These are phyloP conservation scores for Aulostomus chinensis DNA, from an alignment of 2,797 vertebrate species.

Conservation along the genomic window DNA sequence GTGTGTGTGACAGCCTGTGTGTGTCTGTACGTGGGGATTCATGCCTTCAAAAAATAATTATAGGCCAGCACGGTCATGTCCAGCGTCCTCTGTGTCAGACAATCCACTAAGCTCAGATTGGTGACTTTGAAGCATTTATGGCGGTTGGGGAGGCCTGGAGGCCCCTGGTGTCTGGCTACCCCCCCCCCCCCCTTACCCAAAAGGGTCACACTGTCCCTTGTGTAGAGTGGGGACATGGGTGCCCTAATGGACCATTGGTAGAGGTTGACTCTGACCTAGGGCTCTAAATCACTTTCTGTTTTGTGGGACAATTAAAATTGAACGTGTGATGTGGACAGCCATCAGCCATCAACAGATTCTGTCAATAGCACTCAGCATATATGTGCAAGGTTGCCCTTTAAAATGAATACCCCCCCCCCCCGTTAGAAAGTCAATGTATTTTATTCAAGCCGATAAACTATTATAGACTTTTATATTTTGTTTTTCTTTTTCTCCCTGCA, in stretches of 20 bases:
- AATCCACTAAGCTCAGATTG: slow-evolving; percentile 46
- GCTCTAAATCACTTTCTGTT: slow-evolving; percentile 74
- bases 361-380: slow-evolving; percentile 55
- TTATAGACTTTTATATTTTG: too few species aligned
- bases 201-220: slow-evolving; percentile 58
- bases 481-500: too few species aligned
- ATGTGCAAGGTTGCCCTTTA: slow-evolving; percentile 27
- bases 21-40: slow-evolving; percentile 5
- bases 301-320: slow-evolving; percentile 69
- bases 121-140: slow-evolving; percentile 55
- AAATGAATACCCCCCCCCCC: slow-evolving; percentile 31
- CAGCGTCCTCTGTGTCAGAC: slow-evolving; percentile 35
- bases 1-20: slow-evolving; percentile 3
- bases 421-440: slow-evolving; percentile 28
- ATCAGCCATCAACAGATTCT: slow-evolving; percentile 50
- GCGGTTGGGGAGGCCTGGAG: slow-evolving; percentile 23
- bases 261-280: slow-evolving; percentile 65
- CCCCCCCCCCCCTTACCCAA: slow-evolving; percentile 36
- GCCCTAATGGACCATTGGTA: slow-evolving; percentile 66
- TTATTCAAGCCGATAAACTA: too few species aligned
- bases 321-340: slow-evolving; percentile 46
- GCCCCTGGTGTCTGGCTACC: slow-evolving; percentile 39
- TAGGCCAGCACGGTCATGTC: slow-evolving; percentile 23
- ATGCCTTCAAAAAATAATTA: slow-evolving; percentile 31
- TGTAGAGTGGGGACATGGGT: slow-evolving; percentile 24